Evolutionary conservation across 2,797 vertebrate species (phyloP), one percentile per base, ranked within the genome.

Genomic region (Brotula barbata): DNA sequence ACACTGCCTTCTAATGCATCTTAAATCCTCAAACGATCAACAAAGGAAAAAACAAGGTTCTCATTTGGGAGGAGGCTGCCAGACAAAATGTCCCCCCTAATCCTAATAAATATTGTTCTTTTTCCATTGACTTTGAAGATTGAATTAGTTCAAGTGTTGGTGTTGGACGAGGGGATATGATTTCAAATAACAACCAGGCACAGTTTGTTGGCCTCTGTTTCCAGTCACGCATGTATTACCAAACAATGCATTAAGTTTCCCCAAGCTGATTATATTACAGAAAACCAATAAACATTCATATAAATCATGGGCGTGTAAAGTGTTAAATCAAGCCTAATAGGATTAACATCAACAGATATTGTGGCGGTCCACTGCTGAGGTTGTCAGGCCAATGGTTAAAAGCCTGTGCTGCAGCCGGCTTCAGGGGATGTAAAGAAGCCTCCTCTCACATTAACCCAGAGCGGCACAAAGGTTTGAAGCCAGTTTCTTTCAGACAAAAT

Each of bases 271-370:
- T 92, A 90, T 91, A 92, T 92, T 92, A 92, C 90, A 91, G 91
- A 92, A 93, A 93, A 92, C 91, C 91, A 93, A 92, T 93, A 92
- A 92, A 92, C 90, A 91, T 91, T 91, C 91, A 91, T 92, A 92
- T 92, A 92, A 92, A 92, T 93, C 92, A 92, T 85, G 90, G 84
- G 87, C 84, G 88, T 92, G 91, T 89, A 92, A 91, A 92, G 91
- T 92, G 92, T 93, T 92, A 92, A 92, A 92, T 92, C 90, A 92
- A 92, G 91, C 87, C 89, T 92, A 93, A 93, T 91, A 88, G 89
- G 90, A 92, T 92, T 92, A 92, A 91, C 91, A 92, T 93, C 90
- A 92, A 90, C 91, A 91, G 89, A 92, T 93, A 92, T 91, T 92
- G 91, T 92, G 91, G 90, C 85, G 78, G 90, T 88, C 88, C 85